These are phyloP conservation scores for Perdita meconis DNA, from an alignment of 2,888 invertebrate genomes.

Conservation along the genomic window DNA sequence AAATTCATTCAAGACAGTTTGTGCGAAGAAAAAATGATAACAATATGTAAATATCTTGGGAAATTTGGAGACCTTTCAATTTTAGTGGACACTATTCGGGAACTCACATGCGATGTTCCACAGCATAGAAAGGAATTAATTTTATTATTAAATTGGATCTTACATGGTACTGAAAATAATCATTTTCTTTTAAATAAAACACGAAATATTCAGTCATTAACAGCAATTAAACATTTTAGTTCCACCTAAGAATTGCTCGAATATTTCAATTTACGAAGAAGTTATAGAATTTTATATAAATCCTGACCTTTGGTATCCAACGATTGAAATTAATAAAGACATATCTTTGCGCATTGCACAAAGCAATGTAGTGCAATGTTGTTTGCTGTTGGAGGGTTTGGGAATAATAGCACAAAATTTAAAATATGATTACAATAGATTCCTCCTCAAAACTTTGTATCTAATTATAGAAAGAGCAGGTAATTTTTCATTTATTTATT, in stretches of 20 bases:
- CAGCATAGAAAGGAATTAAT: conserved; percentile 87
- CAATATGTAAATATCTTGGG: conserved; percentile 86
- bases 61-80: conserved; percentile 86
- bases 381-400: conserved; percentile 89
- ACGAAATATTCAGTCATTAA: conserved; percentile 70
- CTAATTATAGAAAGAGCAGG: conserved; percentile 90
- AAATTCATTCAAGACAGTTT: conserved; percentile 86
- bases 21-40: conserved; percentile 85
- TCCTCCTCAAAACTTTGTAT: conserved; percentile 88
- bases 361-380: conserved; percentile 88
- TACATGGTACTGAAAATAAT: conserved; percentile 81
- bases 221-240: conserved; percentile 61
- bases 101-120: conserved; percentile 85
- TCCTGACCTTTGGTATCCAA: conserved; percentile 78
- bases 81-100: conserved; percentile 87
- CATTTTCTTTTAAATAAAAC: conserved; percentile 72
- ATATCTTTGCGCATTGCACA: conserved; percentile 84
- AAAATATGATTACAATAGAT: conserved; percentile 86
- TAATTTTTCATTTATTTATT: conserved; percentile 74
- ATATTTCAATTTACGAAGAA: conserved; percentile 73
- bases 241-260: conserved; percentile 60
- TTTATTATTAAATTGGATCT: conserved; percentile 87
- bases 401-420: conserved; percentile 87
- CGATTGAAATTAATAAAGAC: conserved; percentile 73
- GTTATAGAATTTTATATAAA: conserved; percentile 76